Percentiles rank a stretch among this genome's conserved stretches.
phyloP scores from a whole-genome alignment of 2,797 vertebrate species.

The Silurus lanzhouensis region DNA sequence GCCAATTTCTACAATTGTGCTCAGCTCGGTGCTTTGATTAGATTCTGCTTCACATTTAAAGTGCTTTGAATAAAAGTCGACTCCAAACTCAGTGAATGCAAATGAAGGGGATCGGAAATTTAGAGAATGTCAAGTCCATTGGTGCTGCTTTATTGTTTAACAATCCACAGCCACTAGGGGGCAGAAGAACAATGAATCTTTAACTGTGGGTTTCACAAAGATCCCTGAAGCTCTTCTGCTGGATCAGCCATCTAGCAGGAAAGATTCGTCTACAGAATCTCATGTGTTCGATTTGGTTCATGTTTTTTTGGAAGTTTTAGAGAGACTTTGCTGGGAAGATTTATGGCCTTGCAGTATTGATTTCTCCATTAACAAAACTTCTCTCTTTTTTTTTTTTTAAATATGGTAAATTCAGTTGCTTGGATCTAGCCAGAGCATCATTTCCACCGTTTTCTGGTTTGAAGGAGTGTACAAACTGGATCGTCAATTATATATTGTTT shows the following conservation, averaged over 20 bases:
- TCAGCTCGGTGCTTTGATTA: neutral
- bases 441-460: too few species aligned
- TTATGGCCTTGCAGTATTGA: neutral
- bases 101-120: neutral
- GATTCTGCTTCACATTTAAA: neutral
- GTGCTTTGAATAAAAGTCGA: neutral
- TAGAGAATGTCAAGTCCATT: too few species aligned
- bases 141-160: neutral
- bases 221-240: neutral
- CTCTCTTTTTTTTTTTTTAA: neutral
- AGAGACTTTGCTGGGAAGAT: neutral
- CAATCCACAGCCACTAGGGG: slow-evolving; percentile 20
- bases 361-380: neutral
- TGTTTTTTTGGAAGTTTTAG: neutral
- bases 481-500: too few species aligned
- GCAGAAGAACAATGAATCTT: slow-evolving; percentile 15
- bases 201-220: neutral
- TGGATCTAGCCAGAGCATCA: too few species aligned
- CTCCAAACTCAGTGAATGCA: neutral
- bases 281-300: neutral
- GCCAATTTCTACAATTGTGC: neutral
- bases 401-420: neutral
- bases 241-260: neutral
- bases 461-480: too few species aligned
- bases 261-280: neutral